Conservation (phyloP, 2,113 vertebrate species). For the Hemiprocne comata region DNA sequence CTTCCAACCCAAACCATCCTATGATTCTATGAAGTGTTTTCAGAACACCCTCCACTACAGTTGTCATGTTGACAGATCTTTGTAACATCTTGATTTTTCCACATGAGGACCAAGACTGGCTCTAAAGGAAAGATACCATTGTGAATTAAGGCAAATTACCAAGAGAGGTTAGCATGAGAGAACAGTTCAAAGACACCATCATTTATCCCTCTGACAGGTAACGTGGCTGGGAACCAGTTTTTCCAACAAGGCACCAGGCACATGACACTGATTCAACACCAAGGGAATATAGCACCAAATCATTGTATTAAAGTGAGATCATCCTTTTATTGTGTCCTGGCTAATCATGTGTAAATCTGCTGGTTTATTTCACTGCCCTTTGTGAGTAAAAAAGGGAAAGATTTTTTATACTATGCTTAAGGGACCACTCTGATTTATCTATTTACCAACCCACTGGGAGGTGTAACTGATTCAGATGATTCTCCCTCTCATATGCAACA, state of each 20-base stretch:
- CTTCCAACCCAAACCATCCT: no score
- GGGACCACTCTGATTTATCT: conserved; percentile 40
- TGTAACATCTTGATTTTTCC: not conserved
- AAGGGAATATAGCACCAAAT: conserved; percentile 43
- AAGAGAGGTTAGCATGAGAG: not conserved
- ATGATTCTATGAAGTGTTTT: not conserved
- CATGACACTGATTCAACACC: conserved; percentile 74
- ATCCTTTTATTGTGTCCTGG: not conserved
- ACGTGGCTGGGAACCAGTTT: not conserved
- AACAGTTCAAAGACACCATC: not conserved
- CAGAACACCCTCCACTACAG: rapidly evolving
- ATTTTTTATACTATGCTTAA: not conserved
- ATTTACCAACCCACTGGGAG: conserved; percentile 30
- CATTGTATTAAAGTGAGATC: conserved; percentile 35
- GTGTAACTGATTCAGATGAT: conserved; percentile 38
- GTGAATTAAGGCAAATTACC: not conserved
- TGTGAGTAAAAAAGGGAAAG: not conserved
- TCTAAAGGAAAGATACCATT: not conserved
- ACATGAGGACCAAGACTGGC: not conserved
- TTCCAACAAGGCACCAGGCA: conserved; percentile 24
- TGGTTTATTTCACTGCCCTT: not conserved
- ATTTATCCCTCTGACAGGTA: conserved; percentile 5
- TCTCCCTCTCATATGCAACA: not conserved
- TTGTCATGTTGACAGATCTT: not conserved
- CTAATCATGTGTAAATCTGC: conserved; percentile 34